A percentile compares a stretch with the other conserved stretches of the same genome.
Conservation (phyloP, 2,797 vertebrate genomes). For the Melanotaenia pygmaea region DNA sequence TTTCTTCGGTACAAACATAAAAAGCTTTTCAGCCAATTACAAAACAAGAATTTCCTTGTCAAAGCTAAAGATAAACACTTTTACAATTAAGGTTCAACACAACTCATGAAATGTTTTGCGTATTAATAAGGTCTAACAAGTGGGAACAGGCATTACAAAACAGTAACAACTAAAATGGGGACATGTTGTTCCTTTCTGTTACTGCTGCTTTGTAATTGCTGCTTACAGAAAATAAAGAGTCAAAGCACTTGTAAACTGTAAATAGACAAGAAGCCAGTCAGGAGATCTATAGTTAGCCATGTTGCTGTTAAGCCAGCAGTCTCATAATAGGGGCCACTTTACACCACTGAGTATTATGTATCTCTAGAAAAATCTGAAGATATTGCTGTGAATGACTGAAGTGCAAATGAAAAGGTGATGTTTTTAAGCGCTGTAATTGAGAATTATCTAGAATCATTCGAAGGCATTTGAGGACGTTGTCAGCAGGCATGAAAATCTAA, state of each 20-base stretch:
- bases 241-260: slow-evolving; percentile 18
- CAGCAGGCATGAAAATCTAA: slow-evolving; percentile 11
- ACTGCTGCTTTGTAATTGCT: slow-evolving; percentile 4
- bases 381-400: not conserved
- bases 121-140: not conserved
- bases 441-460: not conserved
- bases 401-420: not conserved
- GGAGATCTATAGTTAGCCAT: not conserved
- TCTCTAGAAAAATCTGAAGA: not conserved
- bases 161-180: not conserved
- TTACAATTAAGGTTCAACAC: not conserved
- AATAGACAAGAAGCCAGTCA: slow-evolving; percentile 14
- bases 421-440: not conserved
- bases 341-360: not conserved
- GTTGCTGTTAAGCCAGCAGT: slow-evolving; percentile 6
- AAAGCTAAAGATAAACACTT: not conserved
- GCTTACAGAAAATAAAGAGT: slow-evolving; percentile 5
- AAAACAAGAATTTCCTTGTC: not conserved
- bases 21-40: not conserved
- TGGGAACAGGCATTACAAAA: not conserved
- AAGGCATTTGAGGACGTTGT: not conserved
- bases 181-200: slow-evolving; percentile 1
- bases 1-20: not conserved
- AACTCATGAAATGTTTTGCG: not conserved
- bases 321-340: not conserved